Conservation (phyloP, 2,888 invertebrate genomes). For the Melanargia galathea region DNA sequence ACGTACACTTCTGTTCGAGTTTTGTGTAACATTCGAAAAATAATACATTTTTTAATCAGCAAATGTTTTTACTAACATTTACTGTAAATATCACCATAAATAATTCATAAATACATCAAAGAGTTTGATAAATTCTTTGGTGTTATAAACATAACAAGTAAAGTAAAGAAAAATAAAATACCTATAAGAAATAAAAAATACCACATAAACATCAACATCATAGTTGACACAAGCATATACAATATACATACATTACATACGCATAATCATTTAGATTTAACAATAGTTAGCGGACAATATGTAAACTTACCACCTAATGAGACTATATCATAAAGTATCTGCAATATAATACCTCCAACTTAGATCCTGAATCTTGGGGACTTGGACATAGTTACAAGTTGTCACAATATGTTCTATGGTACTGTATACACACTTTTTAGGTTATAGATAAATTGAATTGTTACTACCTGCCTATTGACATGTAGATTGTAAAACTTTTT, state of each 20-base stretch:
- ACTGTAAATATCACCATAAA: constrained; percentile 49
- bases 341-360: constrained; percentile 35
- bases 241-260: constrained; percentile 21
- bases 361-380: constrained; percentile 28
- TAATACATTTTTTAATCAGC: constrained; percentile 63
- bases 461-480: constrained; percentile 81
- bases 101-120: constrained; percentile 21
- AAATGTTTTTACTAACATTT: constrained; percentile 60
- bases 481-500: constrained; percentile 73
- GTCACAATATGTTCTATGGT: constrained; percentile 46
- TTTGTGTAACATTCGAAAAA: constrained; percentile 61
- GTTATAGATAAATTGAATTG: constrained; percentile 66
- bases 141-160: constrained; percentile 23
- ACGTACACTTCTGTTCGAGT: constrained; percentile 57
- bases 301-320: constrained; percentile 49
- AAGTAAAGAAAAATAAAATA: constrained; percentile 4
- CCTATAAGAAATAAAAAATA: constrained; percentile 9
- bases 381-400: constrained; percentile 42
- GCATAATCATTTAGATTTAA: constrained; percentile 35
- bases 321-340: constrained; percentile 35
- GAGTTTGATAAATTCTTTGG: constrained; percentile 33
- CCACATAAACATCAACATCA: constrained; percentile 12
- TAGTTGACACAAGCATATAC: constrained; percentile 9
- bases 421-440: constrained; percentile 63
- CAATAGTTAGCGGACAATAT: constrained; percentile 50